phyloP scores from a whole-genome alignment of 2,888 invertebrate genomes.

The Pherbina coryleti region DNA sequence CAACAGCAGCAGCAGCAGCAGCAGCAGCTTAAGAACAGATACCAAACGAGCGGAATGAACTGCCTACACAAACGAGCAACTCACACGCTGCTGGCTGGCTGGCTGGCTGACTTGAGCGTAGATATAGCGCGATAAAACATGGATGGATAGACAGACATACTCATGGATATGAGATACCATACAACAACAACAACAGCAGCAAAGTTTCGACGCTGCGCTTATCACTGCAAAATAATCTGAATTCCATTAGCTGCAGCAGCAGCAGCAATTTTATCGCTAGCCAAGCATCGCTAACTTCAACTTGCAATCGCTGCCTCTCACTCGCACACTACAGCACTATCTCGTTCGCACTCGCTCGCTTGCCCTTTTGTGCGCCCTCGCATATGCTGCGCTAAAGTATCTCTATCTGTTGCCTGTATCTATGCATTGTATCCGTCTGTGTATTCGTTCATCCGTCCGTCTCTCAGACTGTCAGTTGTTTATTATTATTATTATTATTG shows the following conservation, averaged over 20 bases:
- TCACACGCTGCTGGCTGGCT: slow-evolving; percentile 29
- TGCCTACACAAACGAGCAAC: slow-evolving; percentile 5
- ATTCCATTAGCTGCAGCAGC: slow-evolving; percentile 64
- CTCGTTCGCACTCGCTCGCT: background rate
- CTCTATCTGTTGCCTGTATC: slow-evolving; percentile 1
- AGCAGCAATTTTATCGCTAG: slow-evolving; percentile 24
- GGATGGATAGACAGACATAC: slow-evolving; percentile 7
- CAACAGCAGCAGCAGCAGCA: background rate
- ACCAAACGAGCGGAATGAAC: background rate
- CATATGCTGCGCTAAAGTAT: slow-evolving; percentile 25
- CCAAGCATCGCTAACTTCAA: slow-evolving; percentile 29
- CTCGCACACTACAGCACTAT: background rate
- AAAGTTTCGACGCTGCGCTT: slow-evolving; percentile 47
- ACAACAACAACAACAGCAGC: slow-evolving; percentile 5
- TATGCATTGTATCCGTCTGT: slow-evolving; percentile 30
- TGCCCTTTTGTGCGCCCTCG: slow-evolving; percentile 21
- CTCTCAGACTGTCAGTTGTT: slow-evolving; percentile 23
- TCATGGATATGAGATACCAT: background rate
- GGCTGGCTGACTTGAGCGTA: slow-evolving; percentile 19
- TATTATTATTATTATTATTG: slow-evolving; percentile 38
- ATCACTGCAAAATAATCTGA: slow-evolving; percentile 67
- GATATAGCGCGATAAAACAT: slow-evolving; percentile 31
- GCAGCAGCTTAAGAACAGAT: slow-evolving; percentile 5
- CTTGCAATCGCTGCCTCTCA: background rate
- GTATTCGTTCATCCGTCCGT: background rate